Conservation (phyloP, 1,140 invertebrate species). For the Drosophila novamexicana region DNA sequence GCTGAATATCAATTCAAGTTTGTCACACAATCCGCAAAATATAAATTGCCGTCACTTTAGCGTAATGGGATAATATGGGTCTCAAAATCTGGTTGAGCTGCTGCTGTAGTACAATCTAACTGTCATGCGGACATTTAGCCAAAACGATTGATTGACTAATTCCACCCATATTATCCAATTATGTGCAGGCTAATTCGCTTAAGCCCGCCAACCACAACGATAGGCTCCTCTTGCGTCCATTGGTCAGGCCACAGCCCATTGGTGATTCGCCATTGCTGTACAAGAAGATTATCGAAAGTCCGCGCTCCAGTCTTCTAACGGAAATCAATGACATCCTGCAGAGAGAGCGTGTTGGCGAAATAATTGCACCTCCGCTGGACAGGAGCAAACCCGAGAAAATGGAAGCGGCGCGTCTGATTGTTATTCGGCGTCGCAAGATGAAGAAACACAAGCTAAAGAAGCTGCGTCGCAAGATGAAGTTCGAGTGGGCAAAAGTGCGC, state of each 20-base stretch:
- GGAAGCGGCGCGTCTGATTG: constrained; percentile 89
- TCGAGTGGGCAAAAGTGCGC: constrained; percentile 89
- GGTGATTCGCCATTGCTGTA: constrained; percentile 55
- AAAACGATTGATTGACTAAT: constrained; percentile 56
- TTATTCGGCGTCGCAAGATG: constrained; percentile 93
- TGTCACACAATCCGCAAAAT: constrained; percentile 21
- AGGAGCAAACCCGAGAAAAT: constrained; percentile 85
- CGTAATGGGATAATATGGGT: constrained; percentile 84
- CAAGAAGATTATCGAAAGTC: constrained; percentile 68
- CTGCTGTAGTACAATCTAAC: constrained; percentile 39
- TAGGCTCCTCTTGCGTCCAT: constrained; percentile 12
- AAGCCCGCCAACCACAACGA: constrained; percentile 24
- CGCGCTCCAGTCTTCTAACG: constrained; percentile 60
- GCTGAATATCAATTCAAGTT: constrained; percentile 67
- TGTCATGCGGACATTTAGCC: constrained; percentile 14
- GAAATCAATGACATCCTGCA: constrained; percentile 74
- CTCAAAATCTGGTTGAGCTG: constrained; percentile 42
- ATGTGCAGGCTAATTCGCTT: constrained; percentile 69
- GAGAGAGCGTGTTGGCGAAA: constrained; percentile 57
- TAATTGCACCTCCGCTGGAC: constrained; percentile 56
- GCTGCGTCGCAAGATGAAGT: constrained; percentile 91
- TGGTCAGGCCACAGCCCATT: constrained; percentile 34
- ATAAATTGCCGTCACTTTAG: constrained; percentile 21
- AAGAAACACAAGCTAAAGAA: constrained; percentile 93
- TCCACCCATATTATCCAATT: constrained; percentile 83